A percentile compares a stretch with the other conserved stretches of the same genome.
phyloP scores from a whole-genome alignment of 1,140 invertebrate species.

The Callitettix versicolor region DNA sequence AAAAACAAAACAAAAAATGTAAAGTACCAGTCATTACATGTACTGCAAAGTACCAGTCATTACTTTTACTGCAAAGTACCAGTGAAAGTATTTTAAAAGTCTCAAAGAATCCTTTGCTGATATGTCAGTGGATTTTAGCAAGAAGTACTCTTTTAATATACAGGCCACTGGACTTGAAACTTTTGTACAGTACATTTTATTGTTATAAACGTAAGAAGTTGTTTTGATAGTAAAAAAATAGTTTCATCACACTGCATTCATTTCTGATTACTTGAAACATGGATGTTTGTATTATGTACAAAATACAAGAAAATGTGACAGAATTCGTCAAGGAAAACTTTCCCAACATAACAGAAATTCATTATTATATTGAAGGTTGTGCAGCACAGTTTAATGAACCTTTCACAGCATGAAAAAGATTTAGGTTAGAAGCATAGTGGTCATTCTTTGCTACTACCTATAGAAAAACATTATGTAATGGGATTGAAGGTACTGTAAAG shows the following conservation, averaged over 20 bases:
- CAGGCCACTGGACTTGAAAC: background rate
- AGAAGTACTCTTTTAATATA: slow-evolving; percentile 23
- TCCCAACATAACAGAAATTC: slow-evolving; percentile 3
- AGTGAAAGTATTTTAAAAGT: background rate
- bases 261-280: too few species aligned
- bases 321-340: slow-evolving; percentile 1
- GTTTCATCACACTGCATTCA: background rate
- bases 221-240: background rate
- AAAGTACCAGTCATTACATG: background rate
- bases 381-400: slow-evolving; percentile 14
- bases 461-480: too few species aligned
- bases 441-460: background rate
- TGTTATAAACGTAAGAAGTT: slow-evolving; percentile 11
- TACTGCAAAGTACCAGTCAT: too few species aligned
- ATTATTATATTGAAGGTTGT: slow-evolving; percentile 2
- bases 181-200: slow-evolving; percentile 19
- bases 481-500: slow-evolving; percentile 1
- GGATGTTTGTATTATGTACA: background rate
- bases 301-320: slow-evolving; percentile 15
- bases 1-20: too few species aligned
- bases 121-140: background rate
- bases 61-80: background rate
- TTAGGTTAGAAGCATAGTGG: background rate
- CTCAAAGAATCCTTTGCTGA: background rate
- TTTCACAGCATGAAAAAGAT: background rate